Evolutionary conservation across 64 coral and sea anemone genomes (phyloP).

Genomic region (Montipora foliosa): DNA sequence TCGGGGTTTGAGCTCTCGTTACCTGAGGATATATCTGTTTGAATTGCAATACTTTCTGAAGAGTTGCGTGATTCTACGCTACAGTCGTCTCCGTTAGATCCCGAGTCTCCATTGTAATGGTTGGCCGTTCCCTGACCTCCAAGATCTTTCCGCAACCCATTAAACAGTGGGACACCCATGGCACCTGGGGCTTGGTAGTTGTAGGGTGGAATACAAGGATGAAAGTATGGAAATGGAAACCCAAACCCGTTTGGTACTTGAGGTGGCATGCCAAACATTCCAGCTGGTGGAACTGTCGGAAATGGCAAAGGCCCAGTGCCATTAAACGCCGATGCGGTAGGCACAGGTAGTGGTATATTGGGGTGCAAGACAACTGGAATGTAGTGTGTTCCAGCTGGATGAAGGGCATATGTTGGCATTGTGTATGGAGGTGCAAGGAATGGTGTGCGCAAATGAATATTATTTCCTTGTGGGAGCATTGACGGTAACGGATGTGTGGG

Average conservation of each 20-base stretch:
- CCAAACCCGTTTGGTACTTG: conserved; percentile 24
- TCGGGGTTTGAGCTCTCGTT: conserved; percentile 40
- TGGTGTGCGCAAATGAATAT: conserved; percentile 51
- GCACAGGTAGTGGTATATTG: conserved; percentile 66
- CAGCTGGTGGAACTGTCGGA: neutral
- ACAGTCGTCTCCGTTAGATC: conserved; percentile 42
- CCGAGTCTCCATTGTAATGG: conserved; percentile 26
- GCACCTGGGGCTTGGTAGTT: conserved; percentile 24
- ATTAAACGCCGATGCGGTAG: neutral
- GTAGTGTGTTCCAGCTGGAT: conserved; percentile 90
- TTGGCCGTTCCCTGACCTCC: conserved; percentile 10
- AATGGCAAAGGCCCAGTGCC: conserved; percentile 33
- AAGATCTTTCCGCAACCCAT: conserved; percentile 24
- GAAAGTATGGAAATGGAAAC: conserved; percentile 35
- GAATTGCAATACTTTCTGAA: conserved; percentile 42
- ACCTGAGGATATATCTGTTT: conserved; percentile 18
- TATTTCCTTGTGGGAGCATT: conserved; percentile 44
- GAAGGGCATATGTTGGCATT: conserved; percentile 84
- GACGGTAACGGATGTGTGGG: conserved; percentile 6
- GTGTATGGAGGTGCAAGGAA: conserved; percentile 60
- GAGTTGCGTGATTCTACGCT: conserved; percentile 41
- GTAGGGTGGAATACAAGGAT: conserved; percentile 12
- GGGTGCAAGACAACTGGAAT: conserved; percentile 88
- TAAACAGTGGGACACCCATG: conserved; percentile 17
- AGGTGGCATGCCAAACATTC: conserved; percentile 18